A percentile compares a stretch with the other conserved stretches of the same genome.
phyloP scores from a whole-genome alignment of 2,888 invertebrate genomes.

The Athripsodes cinereus region DNA sequence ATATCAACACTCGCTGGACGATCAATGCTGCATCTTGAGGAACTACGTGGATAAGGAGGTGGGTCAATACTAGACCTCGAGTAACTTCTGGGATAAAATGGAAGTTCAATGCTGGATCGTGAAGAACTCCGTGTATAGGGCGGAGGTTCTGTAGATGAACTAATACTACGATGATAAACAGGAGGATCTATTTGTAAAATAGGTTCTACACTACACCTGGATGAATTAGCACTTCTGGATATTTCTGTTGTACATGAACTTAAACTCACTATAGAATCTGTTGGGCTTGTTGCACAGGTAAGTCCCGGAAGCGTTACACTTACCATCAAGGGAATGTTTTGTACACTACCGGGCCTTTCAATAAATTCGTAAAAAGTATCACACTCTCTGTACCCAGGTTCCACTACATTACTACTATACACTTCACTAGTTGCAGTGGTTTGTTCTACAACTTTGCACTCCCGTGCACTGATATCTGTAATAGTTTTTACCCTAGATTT shows the following conservation, averaged over 20 bases:
- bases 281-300: neutral
- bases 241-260: neutral
- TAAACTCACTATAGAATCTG: neutral
- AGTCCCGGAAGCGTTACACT: neutral
- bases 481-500: neutral
- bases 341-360: neutral
- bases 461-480: neutral
- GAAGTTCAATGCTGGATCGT: neutral
- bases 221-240: neutral
- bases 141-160: neutral
- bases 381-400: neutral
- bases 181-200: neutral
- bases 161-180: neutral
- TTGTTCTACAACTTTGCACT: neutral
- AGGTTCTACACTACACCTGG: neutral
- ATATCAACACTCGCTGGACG: neutral
- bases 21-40: conserved; percentile 1
- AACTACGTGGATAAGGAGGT: conserved; percentile 1
- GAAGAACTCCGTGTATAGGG: neutral
- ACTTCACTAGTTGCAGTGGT: neutral
- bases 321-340: neutral
- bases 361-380: no score
- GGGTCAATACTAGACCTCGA: neutral
- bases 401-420: neutral
- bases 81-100: neutral